Base-by-base conservation (phyloP, 2,888 invertebrate species). In the Ecliptopera silaceata region DNA sequence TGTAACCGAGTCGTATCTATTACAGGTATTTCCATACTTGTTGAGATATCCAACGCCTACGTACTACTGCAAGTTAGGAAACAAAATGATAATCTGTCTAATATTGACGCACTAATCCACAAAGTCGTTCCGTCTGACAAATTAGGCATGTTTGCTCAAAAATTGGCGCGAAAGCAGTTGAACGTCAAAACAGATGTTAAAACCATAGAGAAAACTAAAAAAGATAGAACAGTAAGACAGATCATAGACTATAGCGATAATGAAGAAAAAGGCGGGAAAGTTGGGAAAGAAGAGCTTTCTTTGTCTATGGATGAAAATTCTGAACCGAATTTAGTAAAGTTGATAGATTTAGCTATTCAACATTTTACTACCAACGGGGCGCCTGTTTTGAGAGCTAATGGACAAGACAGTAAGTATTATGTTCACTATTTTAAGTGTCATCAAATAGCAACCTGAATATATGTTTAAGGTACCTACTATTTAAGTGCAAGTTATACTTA, bases 21-120 rank as follows among this genome's bases (percentile, higher is more conserved):
- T 49, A 3, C 34, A 50, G 50, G 42, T 17, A 22, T 44, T 13
- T 51, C 26, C 17, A 11, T 51, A 2, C 1, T 43, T 11, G 12
- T 38, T 13, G 10, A 51, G 18, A 8, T 51, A 4, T 52, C 45
- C 3, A 32, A 45, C n/a, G 52, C 52, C 11, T 52, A 45, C 17
- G 31, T 52, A 31, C 31, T 45, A 15, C n/a, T 52, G 4, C 52
- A 52, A 45, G 52, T 45, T 1, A 31, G 32, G 1, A 45, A 45
- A 39, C 45, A 39, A 12, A 39, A 52, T 11, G 17, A 38, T 1
- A 52, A 45, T 8, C 13, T 29, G 1, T 45, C 45, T 4, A 45
- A 52, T 20, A 18, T 52, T n/a, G 52, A 52, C 39, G 52, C 52
- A 1, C 20, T 45, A 5, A 45, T 45, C 29, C 52, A 52, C 32